Conservation (phyloP, 2,888 invertebrate genomes). For the Lepidochitona cinerea region DNA sequence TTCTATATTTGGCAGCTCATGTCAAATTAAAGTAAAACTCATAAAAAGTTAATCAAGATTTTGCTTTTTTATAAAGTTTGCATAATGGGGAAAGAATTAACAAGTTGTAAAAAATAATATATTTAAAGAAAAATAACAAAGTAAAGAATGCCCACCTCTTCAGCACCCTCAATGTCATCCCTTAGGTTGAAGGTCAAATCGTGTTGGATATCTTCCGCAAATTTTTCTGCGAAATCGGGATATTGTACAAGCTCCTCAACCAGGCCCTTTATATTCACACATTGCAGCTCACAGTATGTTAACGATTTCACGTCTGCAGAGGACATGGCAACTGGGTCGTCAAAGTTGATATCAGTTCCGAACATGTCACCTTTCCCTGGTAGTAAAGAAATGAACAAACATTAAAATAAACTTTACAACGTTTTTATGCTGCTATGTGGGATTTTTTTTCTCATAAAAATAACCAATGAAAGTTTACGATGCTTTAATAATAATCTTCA, state of each 20-base stretch:
- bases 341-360: constrained; percentile 75
- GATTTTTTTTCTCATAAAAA: background rate
- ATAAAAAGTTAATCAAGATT: no score
- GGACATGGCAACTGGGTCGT: constrained; percentile 89
- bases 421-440: no score
- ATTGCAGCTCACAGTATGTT: constrained; percentile 96
- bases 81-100: background rate
- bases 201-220: constrained; percentile 93
- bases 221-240: constrained; percentile 95
- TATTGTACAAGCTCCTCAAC: constrained; percentile 91
- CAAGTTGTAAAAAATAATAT: no score
- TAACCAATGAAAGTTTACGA: no score
- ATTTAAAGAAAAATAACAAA: no score
- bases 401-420: background rate
- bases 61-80: constrained; percentile 21
- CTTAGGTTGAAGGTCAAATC: constrained; percentile 94
- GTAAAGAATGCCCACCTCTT: constrained; percentile 18
- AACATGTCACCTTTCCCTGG: constrained; percentile 96
- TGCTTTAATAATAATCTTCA: no score
- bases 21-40: no score
- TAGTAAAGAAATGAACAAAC: constrained; percentile 19
- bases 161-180: constrained; percentile 75
- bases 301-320: constrained; percentile 95
- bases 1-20: no score
- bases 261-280: constrained; percentile 89